Conservation (phyloP, 2,888 invertebrate species). For the Piscicola geometra region DNA sequence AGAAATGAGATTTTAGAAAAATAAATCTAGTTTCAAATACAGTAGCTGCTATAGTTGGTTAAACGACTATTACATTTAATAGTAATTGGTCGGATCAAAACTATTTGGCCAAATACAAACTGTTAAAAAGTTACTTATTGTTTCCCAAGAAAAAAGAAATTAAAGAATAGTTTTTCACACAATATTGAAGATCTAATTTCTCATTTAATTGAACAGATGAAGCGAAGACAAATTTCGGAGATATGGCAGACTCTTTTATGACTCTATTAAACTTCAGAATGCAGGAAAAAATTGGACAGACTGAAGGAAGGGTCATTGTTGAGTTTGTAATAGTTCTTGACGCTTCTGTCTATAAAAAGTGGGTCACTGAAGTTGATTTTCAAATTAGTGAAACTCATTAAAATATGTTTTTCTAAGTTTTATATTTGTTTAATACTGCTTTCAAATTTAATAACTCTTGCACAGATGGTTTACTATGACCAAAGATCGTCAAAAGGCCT, state of each 20-base stretch:
- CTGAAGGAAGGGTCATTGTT: neutral
- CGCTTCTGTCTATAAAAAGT: neutral
- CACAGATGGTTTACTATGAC: neutral
- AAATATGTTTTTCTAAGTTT: neutral
- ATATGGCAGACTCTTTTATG: neutral
- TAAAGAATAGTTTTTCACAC: neutral
- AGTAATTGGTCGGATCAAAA: too few species aligned
- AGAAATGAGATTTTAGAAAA: too few species aligned
- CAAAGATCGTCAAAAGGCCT: neutral
- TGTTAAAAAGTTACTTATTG: too few species aligned
- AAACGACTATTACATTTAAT: too few species aligned
- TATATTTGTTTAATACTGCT: neutral
- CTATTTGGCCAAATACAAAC: too few species aligned
- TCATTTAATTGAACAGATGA: neutral
- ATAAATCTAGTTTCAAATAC: too few species aligned
- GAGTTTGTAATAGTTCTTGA: conserved; percentile 3
- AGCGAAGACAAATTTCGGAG: too few species aligned
- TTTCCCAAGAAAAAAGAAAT: neutral
- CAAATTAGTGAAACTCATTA: neutral
- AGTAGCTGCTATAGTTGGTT: too few species aligned
- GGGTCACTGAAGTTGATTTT: too few species aligned
- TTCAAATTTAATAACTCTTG: neutral
- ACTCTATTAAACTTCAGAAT: neutral
- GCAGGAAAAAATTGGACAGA: neutral
- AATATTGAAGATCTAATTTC: neutral